These are phyloP conservation scores for Apomyelois bistriatella DNA, from an alignment of 2,888 invertebrate species.

Conservation along the genomic window DNA sequence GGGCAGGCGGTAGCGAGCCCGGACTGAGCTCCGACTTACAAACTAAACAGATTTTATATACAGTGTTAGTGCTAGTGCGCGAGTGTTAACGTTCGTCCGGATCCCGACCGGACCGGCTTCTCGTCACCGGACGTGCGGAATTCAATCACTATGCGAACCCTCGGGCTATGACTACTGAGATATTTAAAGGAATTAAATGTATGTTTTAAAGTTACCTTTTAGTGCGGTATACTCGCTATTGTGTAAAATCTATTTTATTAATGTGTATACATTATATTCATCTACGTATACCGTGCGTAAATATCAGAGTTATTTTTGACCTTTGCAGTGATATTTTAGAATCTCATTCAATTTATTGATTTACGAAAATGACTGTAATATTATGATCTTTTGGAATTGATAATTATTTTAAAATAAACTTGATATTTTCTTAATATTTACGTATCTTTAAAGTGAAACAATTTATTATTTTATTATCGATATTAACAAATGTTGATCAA, in stretches of 20 bases:
- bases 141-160: not conserved
- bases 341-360: slow-evolving; percentile 41
- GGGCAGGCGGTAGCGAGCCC: slow-evolving; percentile 50
- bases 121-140: not conserved
- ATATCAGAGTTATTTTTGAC: slow-evolving; percentile 16
- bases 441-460: slow-evolving; percentile 36
- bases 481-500: slow-evolving; percentile 32
- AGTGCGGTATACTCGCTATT: slow-evolving; percentile 42
- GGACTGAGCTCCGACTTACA: slow-evolving; percentile 36
- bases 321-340: slow-evolving; percentile 35
- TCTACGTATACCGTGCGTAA: slow-evolving; percentile 18
- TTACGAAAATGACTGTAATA: slow-evolving; percentile 29
- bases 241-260: slow-evolving; percentile 56
- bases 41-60: slow-evolving; percentile 39
- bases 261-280: slow-evolving; percentile 38
- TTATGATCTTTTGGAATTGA: slow-evolving; percentile 63
- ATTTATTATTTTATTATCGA: slow-evolving; percentile 35
- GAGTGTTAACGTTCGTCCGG: slow-evolving; percentile 12
- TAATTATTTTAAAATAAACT: slow-evolving; percentile 49
- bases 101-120: not conserved
- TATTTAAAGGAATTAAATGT: slow-evolving; percentile 53
- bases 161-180: slow-evolving; percentile 51
- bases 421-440: slow-evolving; percentile 70
- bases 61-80: slow-evolving; percentile 52
- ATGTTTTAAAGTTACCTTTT: slow-evolving; percentile 55